Evolutionary conservation across 2,113 vertebrate species (phyloP).

Genomic region (Xiphophorus hellerii): DNA sequence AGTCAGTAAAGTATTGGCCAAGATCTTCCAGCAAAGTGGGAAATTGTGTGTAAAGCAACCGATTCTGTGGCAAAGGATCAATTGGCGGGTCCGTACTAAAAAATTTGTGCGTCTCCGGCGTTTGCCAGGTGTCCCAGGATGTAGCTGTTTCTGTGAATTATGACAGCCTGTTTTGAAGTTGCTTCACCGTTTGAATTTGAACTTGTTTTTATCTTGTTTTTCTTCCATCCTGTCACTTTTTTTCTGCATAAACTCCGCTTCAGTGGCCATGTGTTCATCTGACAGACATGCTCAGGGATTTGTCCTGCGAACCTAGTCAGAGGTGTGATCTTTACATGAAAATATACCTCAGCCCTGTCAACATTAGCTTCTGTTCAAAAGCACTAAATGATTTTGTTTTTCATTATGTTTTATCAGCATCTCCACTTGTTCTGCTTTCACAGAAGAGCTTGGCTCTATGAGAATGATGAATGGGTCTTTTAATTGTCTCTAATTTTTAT

Average conservation of each 20-base stretch:
- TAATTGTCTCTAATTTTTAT: conserved; percentile 77
- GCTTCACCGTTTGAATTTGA: conserved; percentile 33
- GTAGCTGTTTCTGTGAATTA: conserved; percentile 22
- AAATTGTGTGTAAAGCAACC: conserved; percentile 28
- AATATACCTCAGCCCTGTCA: conserved; percentile 24
- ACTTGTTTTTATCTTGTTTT: conserved; percentile 21
- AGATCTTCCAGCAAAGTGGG: conserved; percentile 42
- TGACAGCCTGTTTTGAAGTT: conserved; percentile 20
- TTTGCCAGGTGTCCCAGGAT: conserved; percentile 8
- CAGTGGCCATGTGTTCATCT: conserved; percentile 37
- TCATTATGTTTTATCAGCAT: conserved; percentile 53
- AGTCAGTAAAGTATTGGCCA: neutral
- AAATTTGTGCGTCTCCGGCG: neutral
- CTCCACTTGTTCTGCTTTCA: conserved; percentile 39
- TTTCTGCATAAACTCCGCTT: neutral
- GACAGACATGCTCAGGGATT: conserved; percentile 11
- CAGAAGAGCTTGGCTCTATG: conserved; percentile 21
- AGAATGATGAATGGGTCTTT: conserved; percentile 70
- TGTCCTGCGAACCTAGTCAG: conserved; percentile 10
- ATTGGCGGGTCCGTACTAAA: conserved; percentile 4
- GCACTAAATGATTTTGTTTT: conserved; percentile 24
- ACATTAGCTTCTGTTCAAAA: conserved; percentile 15
- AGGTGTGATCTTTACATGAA: conserved; percentile 33
- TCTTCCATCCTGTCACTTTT: conserved; percentile 16
- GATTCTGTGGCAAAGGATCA: conserved; percentile 12